Conservation (phyloP, 2,888 invertebrate species). For the Noctua janthe region DNA sequence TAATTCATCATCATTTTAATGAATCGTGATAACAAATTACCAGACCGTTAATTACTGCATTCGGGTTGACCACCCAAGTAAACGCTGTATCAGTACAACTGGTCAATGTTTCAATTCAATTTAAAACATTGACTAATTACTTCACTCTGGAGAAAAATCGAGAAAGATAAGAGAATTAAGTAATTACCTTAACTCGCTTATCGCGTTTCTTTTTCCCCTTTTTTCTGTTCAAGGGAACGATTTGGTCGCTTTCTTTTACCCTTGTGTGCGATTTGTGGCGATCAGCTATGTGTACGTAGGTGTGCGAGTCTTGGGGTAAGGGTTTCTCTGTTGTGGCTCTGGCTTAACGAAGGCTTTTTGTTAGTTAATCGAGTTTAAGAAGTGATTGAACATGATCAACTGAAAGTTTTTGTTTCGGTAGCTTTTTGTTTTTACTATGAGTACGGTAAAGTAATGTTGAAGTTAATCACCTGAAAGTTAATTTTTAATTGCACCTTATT, state of each 20-base stretch:
- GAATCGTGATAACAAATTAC: constrained; percentile 64
- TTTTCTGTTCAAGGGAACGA: constrained; percentile 11
- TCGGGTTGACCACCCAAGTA: constrained; percentile 72
- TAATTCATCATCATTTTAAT: constrained; percentile 59
- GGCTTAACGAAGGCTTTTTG: not conserved
- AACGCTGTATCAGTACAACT: constrained; percentile 57
- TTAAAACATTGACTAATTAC: constrained; percentile 62
- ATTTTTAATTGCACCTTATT: not conserved
- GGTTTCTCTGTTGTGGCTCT: not conserved
- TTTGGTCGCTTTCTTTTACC: constrained; percentile 18
- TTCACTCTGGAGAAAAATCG: constrained; percentile 34
- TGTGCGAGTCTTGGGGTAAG: not conserved
- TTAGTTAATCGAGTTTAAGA: not conserved
- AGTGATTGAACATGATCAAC: not conserved
- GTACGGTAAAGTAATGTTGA: not conserved
- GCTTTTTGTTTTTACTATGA: not conserved
- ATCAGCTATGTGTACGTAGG: not conserved
- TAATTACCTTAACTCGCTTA: constrained; percentile 47
- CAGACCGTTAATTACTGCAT: constrained; percentile 74
- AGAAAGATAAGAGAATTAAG: constrained; percentile 51
- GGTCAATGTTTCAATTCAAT: constrained; percentile 57
- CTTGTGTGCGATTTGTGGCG: constrained; percentile 30
- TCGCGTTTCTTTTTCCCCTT: constrained; percentile 25
- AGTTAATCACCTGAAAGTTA: not conserved
- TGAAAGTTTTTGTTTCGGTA: not conserved